These are phyloP conservation scores for Neodon shergylaensis DNA, from an alignment of 2,113 vertebrate genomes.

Conservation along the genomic window DNA sequence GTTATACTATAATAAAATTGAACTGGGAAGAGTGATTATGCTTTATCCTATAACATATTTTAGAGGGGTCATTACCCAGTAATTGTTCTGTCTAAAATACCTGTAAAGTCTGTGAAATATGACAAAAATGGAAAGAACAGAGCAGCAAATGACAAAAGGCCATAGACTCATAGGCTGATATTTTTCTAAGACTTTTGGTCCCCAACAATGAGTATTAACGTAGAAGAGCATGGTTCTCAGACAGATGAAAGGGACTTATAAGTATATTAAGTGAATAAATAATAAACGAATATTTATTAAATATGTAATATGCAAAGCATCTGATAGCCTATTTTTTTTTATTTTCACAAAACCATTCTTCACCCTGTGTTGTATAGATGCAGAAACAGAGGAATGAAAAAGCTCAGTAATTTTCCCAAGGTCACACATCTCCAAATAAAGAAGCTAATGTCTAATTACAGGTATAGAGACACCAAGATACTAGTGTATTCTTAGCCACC, in stretches of 20 bases:
- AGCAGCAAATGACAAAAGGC: neutral
- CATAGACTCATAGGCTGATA: neutral
- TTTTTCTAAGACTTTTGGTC: neutral
- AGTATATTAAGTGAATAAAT: conserved; percentile 22
- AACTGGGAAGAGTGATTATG: neutral
- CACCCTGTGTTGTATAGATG: conserved; percentile 1
- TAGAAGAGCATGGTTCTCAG: neutral
- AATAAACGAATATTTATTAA: neutral
- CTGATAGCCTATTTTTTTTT: neutral
- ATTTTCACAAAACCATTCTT: neutral
- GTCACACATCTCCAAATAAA: conserved; percentile 33
- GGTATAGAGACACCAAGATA: neutral
- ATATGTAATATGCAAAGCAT: neutral
- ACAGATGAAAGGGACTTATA: neutral
- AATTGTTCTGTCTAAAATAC: neutral
- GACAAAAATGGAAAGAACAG: neutral
- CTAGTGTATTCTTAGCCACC: neutral
- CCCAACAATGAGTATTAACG: neutral
- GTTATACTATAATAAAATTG: conserved; percentile 22
- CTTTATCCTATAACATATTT: conserved; percentile 42
- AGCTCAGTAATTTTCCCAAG: neutral
- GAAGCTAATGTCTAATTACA: neutral
- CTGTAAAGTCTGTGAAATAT: neutral
- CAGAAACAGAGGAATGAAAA: neutral
- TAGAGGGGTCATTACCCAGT: conserved; percentile 3